Evolutionary conservation across 2,888 invertebrate species (phyloP), one percentile per base, ranked within the genome.

Genomic region (Drosophila subsilvestris): DNA sequence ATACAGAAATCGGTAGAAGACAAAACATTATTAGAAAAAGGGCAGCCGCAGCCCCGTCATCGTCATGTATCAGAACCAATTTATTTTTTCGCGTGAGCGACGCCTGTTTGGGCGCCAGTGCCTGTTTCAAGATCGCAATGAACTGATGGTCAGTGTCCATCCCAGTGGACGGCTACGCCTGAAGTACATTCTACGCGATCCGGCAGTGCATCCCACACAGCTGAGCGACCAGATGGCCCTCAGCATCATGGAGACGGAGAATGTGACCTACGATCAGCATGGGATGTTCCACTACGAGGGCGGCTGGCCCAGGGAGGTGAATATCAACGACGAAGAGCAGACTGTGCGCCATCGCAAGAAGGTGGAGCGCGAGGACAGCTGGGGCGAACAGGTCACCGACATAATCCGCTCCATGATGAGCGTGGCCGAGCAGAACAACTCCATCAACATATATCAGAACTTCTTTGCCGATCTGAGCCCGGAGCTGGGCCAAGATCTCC

Each of bases 291-390:
- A 97, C 90, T 93, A 93, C 14, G 97, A 97, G 91, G 97, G 97
- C 68, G 97, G 97, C 18, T 97, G 97, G 97, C 96, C 97, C 1
- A 95, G 95, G 84, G 97, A 97, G 76, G 93, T 95, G 10, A 94
- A 94, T 74, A 90, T 92, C 66, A 91, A 93, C 51, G 95, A 95
- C 85, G 93, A 95, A 78, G 97, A 97, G 78, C 95, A 95, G 86
- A 94, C 95, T 9, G 90, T 93, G 47, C 93, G 97, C 58, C 95
- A 95, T 90, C 93, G 96, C 58, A 96, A 97, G 76, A 96, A 96
- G 89, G 93, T 96, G 22, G 95, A 95, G 90, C 96, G 96, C 77
- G 97, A 97, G 69, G 97, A 97, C 81, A 92, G 92, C 59, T 97
- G 96, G 91, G 93, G 95, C 60, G 93, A 93, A 72, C 93, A 95